Percentiles rank a stretch among this genome's conserved stretches.
Conservation (phyloP, 2,113 vertebrate species). For the Paratilapia polleni region DNA sequence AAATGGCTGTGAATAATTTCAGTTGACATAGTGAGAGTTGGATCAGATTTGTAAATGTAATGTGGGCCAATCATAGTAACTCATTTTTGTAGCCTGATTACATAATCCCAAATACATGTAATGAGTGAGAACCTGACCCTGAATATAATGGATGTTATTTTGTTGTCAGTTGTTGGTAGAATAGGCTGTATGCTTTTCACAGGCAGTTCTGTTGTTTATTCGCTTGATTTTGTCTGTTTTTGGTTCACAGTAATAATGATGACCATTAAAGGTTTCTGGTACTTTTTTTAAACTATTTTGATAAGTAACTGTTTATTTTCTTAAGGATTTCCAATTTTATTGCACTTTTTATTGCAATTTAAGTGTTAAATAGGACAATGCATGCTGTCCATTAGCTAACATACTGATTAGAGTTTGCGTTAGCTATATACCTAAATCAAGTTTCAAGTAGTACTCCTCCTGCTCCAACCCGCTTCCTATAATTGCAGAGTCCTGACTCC, state of each 20-base stretch:
- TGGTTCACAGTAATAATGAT: not conserved
- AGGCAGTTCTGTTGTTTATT: not conserved
- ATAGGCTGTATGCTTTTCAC: not conserved
- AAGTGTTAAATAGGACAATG: not conserved
- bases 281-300: no score
- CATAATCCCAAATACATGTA: not conserved
- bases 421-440: not conserved
- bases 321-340: not conserved
- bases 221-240: not conserved
- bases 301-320: not conserved
- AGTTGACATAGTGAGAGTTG: not conserved
- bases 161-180: not conserved
- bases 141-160: not conserved
- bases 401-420: not conserved
- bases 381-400: not conserved
- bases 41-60: not conserved
- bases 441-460: not conserved
- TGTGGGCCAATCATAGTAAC: not conserved
- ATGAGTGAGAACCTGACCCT: not conserved
- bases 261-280: not conserved
- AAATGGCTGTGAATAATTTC: no score
- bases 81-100: not conserved
- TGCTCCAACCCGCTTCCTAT: not conserved
- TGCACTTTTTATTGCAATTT: not conserved
- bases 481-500: no score